These are phyloP conservation scores for Poeciliopsis infans DNA, from an alignment of 2,797 vertebrate species.

Conservation along the genomic window DNA sequence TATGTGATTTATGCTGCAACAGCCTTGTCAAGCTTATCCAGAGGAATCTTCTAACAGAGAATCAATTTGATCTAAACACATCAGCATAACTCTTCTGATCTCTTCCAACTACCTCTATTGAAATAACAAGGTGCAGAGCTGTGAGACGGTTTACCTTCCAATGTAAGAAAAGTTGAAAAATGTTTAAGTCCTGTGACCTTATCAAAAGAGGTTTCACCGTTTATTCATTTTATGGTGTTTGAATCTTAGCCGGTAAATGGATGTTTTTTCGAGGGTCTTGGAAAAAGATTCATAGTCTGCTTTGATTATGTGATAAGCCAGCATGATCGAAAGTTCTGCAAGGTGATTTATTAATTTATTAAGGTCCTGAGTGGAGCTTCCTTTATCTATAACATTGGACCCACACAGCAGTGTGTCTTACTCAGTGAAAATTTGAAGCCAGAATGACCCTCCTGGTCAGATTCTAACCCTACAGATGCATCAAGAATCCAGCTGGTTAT, in stretches of 20 bases:
- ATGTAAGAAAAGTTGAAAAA: background rate
- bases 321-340: background rate
- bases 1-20: background rate
- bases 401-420: background rate
- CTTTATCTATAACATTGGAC: background rate
- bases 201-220: background rate
- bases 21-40: background rate
- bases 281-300: background rate
- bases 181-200: background rate
- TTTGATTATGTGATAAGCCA: background rate
- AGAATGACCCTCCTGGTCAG: background rate
- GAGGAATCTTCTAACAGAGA: background rate
- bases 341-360: background rate
- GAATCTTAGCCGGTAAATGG: background rate
- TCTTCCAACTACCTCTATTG: background rate
- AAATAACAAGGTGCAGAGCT: background rate
- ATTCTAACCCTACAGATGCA: background rate
- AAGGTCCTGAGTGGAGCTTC: background rate
- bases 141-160: background rate
- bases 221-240: background rate
- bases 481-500: background rate
- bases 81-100: background rate
- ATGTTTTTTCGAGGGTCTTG: background rate
- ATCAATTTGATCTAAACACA: conserved; percentile 1
- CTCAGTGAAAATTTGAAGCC: background rate